Conservation (phyloP, 2,113 vertebrate genomes). For the Gobio gobio region DNA sequence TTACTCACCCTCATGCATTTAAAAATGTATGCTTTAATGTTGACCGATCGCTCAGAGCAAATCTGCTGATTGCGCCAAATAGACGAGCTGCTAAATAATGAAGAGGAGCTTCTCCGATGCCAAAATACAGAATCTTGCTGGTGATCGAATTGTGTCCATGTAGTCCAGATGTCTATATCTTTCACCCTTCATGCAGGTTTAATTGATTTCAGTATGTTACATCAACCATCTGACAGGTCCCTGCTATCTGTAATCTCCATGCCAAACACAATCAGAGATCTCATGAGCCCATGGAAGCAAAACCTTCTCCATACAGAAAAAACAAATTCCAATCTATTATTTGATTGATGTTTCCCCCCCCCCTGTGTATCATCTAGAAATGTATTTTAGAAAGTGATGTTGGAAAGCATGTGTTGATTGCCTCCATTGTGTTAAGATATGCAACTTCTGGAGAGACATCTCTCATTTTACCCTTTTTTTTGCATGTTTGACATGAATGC, state of each 20-base stretch:
- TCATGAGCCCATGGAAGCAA: neutral
- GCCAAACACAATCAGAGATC: slow-evolving; percentile 24
- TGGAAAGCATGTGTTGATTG: neutral
- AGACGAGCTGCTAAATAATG: neutral
- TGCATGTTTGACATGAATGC: neutral
- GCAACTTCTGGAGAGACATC: neutral
- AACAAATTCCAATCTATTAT: neutral
- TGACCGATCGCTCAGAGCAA: neutral
- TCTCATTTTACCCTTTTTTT: neutral
- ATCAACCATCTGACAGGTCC: slow-evolving; percentile 6
- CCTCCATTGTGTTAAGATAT: neutral
- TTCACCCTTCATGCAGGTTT: slow-evolving; percentile 22
- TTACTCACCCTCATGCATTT: neutral
- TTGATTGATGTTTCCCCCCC: neutral
- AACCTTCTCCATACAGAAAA: neutral
- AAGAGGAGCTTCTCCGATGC: neutral
- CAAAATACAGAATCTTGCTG: neutral
- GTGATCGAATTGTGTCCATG: neutral
- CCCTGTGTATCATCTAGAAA: neutral
- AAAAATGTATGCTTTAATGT: neutral
- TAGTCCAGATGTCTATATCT: neutral
- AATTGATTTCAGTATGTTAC: slow-evolving; percentile 12
- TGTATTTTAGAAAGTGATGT: neutral
- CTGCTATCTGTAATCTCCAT: neutral
- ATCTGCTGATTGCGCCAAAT: neutral